These are phyloP conservation scores for Procambarus clarkii DNA, from an alignment of 1,140 invertebrate genomes.

Conservation along the genomic window DNA sequence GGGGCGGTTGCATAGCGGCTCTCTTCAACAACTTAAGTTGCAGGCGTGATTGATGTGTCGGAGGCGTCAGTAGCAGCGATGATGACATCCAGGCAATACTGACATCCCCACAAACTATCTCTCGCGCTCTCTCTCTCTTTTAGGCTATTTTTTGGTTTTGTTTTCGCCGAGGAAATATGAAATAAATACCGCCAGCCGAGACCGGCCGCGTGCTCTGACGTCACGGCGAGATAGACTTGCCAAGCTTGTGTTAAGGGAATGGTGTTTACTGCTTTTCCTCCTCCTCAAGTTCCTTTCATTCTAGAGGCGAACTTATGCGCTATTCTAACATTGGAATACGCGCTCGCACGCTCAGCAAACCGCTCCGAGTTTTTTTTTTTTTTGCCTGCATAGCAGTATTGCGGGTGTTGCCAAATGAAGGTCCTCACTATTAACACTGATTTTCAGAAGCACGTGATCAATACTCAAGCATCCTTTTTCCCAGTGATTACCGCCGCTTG, in stretches of 20 bases:
- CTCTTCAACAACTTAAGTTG: not conserved
- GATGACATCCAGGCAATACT: not conserved
- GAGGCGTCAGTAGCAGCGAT: not conserved
- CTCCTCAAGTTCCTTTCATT: not conserved
- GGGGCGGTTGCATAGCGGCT: too few relatives aligned
- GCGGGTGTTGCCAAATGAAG: not conserved
- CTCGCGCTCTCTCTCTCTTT: not conserved
- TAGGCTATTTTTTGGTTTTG: not conserved
- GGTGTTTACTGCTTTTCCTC: not conserved
- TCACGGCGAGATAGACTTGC: not conserved
- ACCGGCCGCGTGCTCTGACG: not conserved
- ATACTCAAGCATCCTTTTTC: conserved; percentile 7
- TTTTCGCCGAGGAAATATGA: not conserved
- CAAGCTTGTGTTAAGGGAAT: not conserved
- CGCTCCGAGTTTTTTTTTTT: not conserved
- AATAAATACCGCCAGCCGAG: not conserved
- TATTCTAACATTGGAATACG: not conserved
- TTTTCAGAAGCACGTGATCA: not conserved
- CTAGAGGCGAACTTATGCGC: not conserved
- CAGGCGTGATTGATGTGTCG: too few relatives aligned
- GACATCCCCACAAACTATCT: not conserved
- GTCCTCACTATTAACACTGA: conserved; percentile 3
- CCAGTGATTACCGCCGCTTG: not conserved
- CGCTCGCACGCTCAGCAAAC: not conserved
- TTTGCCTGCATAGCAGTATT: not conserved